Evolutionary conservation across 1,140 invertebrate species (phyloP).

Genomic region (Drosophila pseudoananassae): DNA sequence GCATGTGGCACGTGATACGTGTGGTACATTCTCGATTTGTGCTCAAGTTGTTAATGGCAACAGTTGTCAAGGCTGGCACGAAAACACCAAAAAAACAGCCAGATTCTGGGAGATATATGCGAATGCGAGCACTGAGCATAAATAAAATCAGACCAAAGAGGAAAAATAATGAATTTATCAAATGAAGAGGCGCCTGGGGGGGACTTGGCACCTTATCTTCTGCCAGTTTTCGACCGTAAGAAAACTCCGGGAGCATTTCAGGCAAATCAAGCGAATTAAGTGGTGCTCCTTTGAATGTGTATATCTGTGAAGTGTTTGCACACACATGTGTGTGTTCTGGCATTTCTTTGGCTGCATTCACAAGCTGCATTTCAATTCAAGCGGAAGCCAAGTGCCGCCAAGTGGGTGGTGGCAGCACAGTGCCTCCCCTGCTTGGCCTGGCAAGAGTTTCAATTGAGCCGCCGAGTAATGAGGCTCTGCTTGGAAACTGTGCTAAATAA

Average conservation of each 20-base stretch:
- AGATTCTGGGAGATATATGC: slow-evolving; percentile 33
- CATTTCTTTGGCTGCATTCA: slow-evolving; percentile 51
- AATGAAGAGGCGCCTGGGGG: slow-evolving; percentile 30
- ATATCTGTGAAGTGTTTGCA: slow-evolving; percentile 28
- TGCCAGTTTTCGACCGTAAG: slow-evolving; percentile 21
- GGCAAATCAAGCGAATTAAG: slow-evolving; percentile 72
- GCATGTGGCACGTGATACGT: slow-evolving; percentile 52
- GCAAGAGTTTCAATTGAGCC: slow-evolving; percentile 66
- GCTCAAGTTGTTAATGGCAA: slow-evolving; percentile 76
- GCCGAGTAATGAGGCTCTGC: slow-evolving; percentile 63
- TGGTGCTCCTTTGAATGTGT: slow-evolving; percentile 43
- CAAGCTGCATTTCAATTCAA: slow-evolving; percentile 69
- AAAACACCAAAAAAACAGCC: slow-evolving; percentile 8
- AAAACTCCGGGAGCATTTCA: slow-evolving; percentile 36
- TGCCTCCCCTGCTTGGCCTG: slow-evolving; percentile 1
- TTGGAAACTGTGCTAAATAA: slow-evolving; percentile 57
- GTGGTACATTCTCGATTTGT: slow-evolving; percentile 39
- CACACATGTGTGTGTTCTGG: slow-evolving; percentile 20
- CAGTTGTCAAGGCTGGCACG: slow-evolving; percentile 65
- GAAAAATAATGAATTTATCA: slow-evolving; percentile 38
- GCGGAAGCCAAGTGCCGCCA: slow-evolving; percentile 65
- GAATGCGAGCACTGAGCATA: slow-evolving; percentile 41
- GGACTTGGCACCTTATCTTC: slow-evolving; percentile 39
- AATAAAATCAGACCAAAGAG: slow-evolving; percentile 49
- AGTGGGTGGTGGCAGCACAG: slow-evolving; percentile 47